These are phyloP conservation scores for Aphelocoma californica DNA, from an alignment of 2,797 vertebrate species.

Conservation along the genomic window DNA sequence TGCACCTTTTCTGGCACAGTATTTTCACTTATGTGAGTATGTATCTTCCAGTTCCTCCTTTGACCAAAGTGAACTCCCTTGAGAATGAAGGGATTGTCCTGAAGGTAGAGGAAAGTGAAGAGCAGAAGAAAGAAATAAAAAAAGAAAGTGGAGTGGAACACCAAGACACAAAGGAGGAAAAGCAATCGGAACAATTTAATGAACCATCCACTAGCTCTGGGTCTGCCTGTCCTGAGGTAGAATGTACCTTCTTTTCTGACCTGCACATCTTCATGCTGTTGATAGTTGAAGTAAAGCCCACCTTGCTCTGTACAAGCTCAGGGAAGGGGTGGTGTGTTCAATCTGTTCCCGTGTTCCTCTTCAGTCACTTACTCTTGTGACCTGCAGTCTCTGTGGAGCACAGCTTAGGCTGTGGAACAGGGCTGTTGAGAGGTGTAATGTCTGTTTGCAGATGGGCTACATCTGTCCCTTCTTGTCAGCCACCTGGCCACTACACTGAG, in stretches of 20 bases:
- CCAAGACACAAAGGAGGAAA: constrained; percentile 30
- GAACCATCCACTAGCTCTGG: constrained; percentile 75
- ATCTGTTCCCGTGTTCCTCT: background rate
- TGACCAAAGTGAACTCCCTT: constrained; percentile 65
- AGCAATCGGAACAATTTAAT: constrained; percentile 40
- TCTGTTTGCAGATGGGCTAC: background rate
- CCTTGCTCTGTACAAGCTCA: background rate
- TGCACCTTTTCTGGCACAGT: background rate
- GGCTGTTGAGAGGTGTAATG: fast-evolving
- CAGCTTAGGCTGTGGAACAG: fast-evolving
- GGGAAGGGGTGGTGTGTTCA: background rate
- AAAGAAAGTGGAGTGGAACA: constrained; percentile 53
- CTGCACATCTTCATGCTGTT: background rate
- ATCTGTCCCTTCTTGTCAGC: background rate
- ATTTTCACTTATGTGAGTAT: background rate
- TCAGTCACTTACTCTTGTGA: background rate
- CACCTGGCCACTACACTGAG: background rate
- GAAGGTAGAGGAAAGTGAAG: constrained; percentile 68
- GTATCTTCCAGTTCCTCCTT: constrained; percentile 60
- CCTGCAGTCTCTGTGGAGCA: fast-evolving
- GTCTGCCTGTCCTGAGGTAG: constrained; percentile 69
- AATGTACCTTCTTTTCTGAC: background rate
- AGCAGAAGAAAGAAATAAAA: constrained; percentile 60
- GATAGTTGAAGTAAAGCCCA: background rate
- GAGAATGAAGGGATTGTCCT: constrained; percentile 63